Evolutionary conservation across 2,888 invertebrate genomes (phyloP), one percentile per base, ranked within the genome.

Genomic region (Anthrax anthrax): DNA sequence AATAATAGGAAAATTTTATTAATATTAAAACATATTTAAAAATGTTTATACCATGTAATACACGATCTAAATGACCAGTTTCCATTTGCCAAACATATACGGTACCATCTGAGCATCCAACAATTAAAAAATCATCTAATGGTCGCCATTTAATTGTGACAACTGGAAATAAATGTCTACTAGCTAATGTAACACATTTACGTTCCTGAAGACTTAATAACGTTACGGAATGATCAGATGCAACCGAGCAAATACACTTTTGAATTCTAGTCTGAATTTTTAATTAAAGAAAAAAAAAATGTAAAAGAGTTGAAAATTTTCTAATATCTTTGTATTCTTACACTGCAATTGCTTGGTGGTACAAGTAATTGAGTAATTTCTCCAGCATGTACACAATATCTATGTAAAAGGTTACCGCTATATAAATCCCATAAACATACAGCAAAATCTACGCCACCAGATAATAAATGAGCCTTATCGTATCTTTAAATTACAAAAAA

Each of bases 61-160:
- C 95, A 43, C 97, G 76, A 66, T 98, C 97, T 57, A 98, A 70
- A 63, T 96, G 94, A 0, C 95, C 95, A 2, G 97, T 98, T 71
- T 98, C 98, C 95, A 98, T 97, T 73, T 98, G 97, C 98, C 98
- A 98, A 1, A 98, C 94, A 67, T 95, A 96, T 2, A 97, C 95
- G 0, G 95, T 91, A 3, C 96, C 95, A 67, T 99, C 97, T 9
- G 91, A 88, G 65, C 95, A 95, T 1, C 91, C 92, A 17, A 97
- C 91, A 54, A 96, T 86, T 77, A 98, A 86, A 63, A 96, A 98
- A 67, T 99, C 98, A 62, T 98, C 97, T 3, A 92, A 74, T 0
- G 97, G 95, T 39, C 95, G 75, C 94, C 95, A 96, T 64, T 95
- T 94, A 55, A 97, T 92, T 29, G 83, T 84, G 19, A 89, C 84